These are phyloP conservation scores for Darevskia nairensis DNA, from an alignment of 2,797 vertebrate genomes.

Conservation along the genomic window DNA sequence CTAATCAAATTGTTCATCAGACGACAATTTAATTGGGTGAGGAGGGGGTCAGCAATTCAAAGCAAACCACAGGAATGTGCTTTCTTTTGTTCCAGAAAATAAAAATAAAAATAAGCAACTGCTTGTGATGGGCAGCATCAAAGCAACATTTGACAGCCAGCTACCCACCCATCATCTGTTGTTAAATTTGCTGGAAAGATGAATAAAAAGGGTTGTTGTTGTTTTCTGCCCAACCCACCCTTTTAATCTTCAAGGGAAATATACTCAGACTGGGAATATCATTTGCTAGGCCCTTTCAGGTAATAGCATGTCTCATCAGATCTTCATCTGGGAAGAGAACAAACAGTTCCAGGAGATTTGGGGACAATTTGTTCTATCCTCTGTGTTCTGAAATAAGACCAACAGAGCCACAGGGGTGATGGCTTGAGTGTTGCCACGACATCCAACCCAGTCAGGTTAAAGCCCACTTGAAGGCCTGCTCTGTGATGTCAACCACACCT, in stretches of 20 bases:
- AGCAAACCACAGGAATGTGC: background rate
- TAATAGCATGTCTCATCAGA: background rate
- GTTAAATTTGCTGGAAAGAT: background rate
- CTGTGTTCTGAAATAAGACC: background rate
- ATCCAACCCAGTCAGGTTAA: background rate
- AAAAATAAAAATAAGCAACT: background rate
- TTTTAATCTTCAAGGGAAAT: background rate
- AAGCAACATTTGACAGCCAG: background rate
- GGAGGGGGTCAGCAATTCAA: background rate
- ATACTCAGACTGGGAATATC: background rate
- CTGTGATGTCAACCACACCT: background rate
- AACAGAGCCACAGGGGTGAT: too few relatives aligned
- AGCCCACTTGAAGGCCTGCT: background rate
- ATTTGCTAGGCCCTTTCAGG: too few relatives aligned
- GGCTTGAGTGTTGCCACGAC: background rate
- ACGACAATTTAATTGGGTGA: slow-evolving; percentile 2
- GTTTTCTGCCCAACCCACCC: background rate
- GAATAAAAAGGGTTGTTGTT: background rate
- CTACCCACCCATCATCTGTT: background rate
- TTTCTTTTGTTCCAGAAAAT: background rate
- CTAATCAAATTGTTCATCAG: slow-evolving; percentile 11
- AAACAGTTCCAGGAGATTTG: background rate
- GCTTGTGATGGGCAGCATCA: background rate
- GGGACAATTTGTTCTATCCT: too few relatives aligned
- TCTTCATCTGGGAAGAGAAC: background rate